Evolutionary conservation across 2,888 invertebrate species (phyloP), one percentile per base, ranked within the genome.

Genomic region (Aleiodes alternator): DNA sequence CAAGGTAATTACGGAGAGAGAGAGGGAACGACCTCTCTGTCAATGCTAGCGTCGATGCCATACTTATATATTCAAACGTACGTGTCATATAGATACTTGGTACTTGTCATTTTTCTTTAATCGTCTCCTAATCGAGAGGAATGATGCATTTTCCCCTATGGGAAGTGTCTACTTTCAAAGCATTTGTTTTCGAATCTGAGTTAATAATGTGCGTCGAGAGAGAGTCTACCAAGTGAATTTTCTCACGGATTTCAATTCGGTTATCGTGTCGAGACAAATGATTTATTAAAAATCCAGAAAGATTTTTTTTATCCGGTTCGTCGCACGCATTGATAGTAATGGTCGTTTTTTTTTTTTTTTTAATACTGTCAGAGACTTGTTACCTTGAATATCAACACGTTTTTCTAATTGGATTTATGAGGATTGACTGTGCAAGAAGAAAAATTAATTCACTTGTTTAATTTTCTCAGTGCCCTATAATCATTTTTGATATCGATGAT

Each of bases 1-100:
- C 83, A 85, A 89, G 89, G 89, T 89, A 89, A 89, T 79, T 84
- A 83, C 83, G 87, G 87, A 88, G 87, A 87, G 88, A 87, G 88
- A 88, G 87, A 87, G 89, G 86, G 84, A 73, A 85, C 87, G 88
- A 86, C 81, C 87, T 86, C 87, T 87, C 84, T 82, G 86, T 88
- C 89, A 88, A 88, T 89, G 88, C 88, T 82, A 83, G 87, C 85
- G 83, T 78, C 71, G 61, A 73, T 69, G 66, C 78, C 9, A 69
- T 43, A 51, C 14, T 59, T 16, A 16, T 31, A 34, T 38, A 38
- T 68, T 50, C 38, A 38, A 68, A 59, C 29, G n/a, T 55, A 72
- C 31, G n/a, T 68, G 12, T 29, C 31, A n/a, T 34, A 14, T 16
- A 51, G 55, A 69, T 43, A 66, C 50, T 69, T 57, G 56, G 69